Evolutionary conservation across 1,140 invertebrate species (phyloP).

Genomic region (Euglossa dilemma): DNA sequence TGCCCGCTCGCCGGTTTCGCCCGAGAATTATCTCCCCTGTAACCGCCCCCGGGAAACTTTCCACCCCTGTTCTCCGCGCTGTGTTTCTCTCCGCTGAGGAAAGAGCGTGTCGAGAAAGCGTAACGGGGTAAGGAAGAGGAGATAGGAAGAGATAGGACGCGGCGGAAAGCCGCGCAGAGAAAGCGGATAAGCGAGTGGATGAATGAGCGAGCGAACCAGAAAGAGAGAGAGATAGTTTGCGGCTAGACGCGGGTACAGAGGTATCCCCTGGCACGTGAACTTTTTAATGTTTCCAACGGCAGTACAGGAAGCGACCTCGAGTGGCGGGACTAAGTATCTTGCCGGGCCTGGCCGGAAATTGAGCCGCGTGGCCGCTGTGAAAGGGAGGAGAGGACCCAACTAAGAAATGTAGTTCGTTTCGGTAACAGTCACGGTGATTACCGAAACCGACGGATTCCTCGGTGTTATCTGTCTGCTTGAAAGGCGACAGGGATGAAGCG

Average conservation of each 20-base stretch:
- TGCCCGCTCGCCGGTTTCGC: slow-evolving; percentile 49
- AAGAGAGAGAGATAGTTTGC: background rate
- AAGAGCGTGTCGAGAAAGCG: background rate
- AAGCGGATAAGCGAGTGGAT: too few relatives aligned
- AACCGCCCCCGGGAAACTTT: slow-evolving; percentile 17
- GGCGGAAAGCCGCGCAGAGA: too few relatives aligned
- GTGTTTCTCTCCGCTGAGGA: background rate
- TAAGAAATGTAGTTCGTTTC: background rate
- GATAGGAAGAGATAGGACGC: background rate
- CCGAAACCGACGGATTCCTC: background rate
- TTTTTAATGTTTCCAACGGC: slow-evolving; percentile 41
- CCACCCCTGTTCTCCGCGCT: background rate
- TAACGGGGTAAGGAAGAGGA: background rate
- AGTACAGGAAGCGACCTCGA: background rate
- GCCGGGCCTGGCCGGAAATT: slow-evolving; percentile 22
- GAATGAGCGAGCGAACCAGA: background rate
- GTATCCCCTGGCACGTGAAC: slow-evolving; percentile 25
- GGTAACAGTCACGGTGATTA: background rate
- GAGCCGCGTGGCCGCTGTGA: background rate
- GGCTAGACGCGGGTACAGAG: background rate
- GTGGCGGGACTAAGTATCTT: slow-evolving; percentile 3
- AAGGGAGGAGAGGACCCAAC: background rate
- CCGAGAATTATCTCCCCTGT: slow-evolving; percentile 54
- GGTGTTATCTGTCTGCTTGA: background rate
- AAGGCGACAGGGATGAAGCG: background rate